phyloP scores from a whole-genome alignment of 2,888 invertebrate species.

The Antheraea assamensis region DNA sequence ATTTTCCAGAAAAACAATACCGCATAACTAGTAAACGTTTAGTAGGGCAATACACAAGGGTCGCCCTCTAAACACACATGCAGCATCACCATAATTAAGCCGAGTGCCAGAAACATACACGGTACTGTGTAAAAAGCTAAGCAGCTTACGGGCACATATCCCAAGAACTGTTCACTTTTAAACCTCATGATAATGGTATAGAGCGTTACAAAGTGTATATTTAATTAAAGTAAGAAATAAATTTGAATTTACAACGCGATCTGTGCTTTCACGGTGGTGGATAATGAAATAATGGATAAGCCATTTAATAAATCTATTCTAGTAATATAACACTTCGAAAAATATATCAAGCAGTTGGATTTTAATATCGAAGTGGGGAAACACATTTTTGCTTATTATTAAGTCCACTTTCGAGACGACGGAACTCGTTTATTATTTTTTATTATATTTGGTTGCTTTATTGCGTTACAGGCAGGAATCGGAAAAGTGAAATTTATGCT shows the following conservation, averaged over 20 bases:
- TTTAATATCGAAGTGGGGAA: not conserved
- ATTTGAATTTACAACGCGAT: not conserved
- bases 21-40: not conserved
- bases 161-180: not conserved
- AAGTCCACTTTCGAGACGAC: not conserved
- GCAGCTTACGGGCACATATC: conserved; percentile 3
- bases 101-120: not conserved
- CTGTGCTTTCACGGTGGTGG: not conserved
- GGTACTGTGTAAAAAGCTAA: not conserved
- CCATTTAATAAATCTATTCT: not conserved
- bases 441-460: not conserved
- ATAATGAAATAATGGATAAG: not conserved
- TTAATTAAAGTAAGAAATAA: not conserved
- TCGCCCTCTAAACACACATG: not conserved
- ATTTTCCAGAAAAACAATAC: not conserved
- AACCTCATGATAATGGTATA: not conserved
- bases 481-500: not conserved
- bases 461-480: not conserved
- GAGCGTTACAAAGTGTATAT: not conserved
- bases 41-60: not conserved
- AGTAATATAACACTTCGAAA: not conserved
- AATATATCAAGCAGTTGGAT: not conserved
- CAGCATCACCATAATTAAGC: conserved; percentile 1
- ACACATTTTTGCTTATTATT: not conserved
- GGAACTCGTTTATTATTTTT: not conserved